phyloP scores from a whole-genome alignment of 2,113 vertebrate species.

The Daubentonia madagascariensis region DNA sequence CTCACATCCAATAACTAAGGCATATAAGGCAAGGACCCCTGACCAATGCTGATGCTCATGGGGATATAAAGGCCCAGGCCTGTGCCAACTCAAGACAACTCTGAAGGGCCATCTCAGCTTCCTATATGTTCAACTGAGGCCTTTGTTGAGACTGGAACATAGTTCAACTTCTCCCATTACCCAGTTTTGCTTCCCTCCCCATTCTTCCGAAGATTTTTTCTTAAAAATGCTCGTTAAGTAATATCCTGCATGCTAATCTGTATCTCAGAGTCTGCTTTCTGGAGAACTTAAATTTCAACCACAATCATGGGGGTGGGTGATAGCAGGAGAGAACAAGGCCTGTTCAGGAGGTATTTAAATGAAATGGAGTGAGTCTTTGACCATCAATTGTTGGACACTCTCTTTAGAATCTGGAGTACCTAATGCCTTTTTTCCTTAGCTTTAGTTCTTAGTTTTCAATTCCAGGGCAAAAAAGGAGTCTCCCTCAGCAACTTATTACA shows the following conservation, averaged over 20 bases:
- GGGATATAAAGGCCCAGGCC: neutral
- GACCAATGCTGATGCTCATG: neutral
- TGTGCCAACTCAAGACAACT: neutral
- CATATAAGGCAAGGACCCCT: neutral
- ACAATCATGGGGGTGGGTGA: neutral
- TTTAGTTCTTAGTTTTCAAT: conserved; percentile 19
- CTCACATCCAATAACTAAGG: neutral
- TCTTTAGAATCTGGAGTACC: neutral
- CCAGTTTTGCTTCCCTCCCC: neutral
- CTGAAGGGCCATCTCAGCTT: neutral
- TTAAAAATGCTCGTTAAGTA: neutral
- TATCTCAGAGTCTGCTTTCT: neutral
- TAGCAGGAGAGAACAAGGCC: neutral
- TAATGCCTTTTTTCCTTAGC: neutral
- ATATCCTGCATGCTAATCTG: neutral
- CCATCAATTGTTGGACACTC: neutral
- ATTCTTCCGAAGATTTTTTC: neutral
- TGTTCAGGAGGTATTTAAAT: neutral
- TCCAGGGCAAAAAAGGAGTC: neutral
- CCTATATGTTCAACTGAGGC: neutral
- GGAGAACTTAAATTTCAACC: neutral
- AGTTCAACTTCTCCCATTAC: neutral
- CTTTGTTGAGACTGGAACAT: neutral
- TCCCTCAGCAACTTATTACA: neutral
- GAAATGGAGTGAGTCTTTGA: neutral